Percentiles rank a stretch among this genome's conserved stretches.
These are phyloP conservation scores for Ormyrus rosae DNA, from an alignment of 2,888 invertebrate species.

Conservation along the genomic window DNA sequence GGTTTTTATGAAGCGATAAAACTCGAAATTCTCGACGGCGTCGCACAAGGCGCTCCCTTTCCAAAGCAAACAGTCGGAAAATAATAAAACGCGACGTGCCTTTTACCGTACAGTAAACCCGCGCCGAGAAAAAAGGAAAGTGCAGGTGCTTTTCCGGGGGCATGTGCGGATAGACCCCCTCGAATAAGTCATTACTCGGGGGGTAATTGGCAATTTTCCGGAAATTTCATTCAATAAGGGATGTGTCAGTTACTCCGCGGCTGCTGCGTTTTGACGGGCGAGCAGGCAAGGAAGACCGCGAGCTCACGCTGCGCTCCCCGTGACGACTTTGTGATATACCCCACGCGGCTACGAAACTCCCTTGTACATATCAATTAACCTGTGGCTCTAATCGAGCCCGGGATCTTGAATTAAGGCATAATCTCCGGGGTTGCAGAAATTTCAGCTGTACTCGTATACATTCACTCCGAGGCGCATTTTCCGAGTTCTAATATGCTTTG, in stretches of 20 bases:
- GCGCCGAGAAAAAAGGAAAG: neutral
- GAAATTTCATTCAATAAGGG: slow-evolving; percentile 40
- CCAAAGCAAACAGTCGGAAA: slow-evolving; percentile 16
- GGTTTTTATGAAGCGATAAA: slow-evolving; percentile 36
- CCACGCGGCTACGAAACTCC: slow-evolving; percentile 21
- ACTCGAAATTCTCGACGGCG: slow-evolving; percentile 12
- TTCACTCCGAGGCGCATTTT: neutral
- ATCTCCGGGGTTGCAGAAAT: slow-evolving; percentile 54
- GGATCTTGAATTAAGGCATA: slow-evolving; percentile 54
- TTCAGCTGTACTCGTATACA: slow-evolving; percentile 17
- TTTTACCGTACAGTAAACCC: neutral
- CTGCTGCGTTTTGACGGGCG: slow-evolving; percentile 1
- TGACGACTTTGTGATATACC: slow-evolving; percentile 31
- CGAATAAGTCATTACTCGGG: slow-evolving; percentile 32
- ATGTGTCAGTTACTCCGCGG: slow-evolving; percentile 16
- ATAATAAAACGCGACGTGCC: slow-evolving; percentile 18
- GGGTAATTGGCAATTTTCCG: slow-evolving; percentile 52
- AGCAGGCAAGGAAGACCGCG: neutral
- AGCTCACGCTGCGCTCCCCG: neutral
- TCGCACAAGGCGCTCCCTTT: neutral
- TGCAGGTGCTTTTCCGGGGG: too few species aligned
- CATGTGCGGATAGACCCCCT: slow-evolving; percentile 10
- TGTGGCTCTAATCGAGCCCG: slow-evolving; percentile 47
- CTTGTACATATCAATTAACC: slow-evolving; percentile 57
- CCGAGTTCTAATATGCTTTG: neutral